A percentile compares a stretch with the other conserved stretches of the same genome.
These are phyloP conservation scores for Callosobruchus maculatus DNA, from an alignment of 2,888 invertebrate genomes.

Conservation along the genomic window DNA sequence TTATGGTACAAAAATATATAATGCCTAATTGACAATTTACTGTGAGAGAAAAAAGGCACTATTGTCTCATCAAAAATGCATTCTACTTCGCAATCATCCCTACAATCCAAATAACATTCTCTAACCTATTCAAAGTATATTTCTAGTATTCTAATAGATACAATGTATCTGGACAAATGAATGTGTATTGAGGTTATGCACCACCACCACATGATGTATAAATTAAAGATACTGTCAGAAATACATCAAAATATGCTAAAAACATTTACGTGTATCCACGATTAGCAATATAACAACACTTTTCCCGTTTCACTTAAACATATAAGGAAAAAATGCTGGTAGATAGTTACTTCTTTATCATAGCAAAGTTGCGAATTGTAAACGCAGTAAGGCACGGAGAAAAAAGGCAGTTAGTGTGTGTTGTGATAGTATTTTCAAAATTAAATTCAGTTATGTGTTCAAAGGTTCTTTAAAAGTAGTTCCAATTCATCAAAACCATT, in stretches of 20 bases:
- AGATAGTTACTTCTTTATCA: background rate
- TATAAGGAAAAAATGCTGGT: background rate
- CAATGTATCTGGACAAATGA: background rate
- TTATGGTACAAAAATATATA: no score
- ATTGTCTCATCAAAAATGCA: background rate
- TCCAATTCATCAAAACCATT: no score
- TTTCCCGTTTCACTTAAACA: background rate
- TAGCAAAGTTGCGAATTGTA: background rate
- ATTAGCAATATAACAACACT: background rate
- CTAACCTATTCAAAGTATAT: background rate
- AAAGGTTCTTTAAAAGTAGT: no score
- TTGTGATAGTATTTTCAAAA: no score
- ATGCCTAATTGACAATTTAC: no score
- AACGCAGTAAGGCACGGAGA: no score
- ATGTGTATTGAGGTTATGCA: background rate
- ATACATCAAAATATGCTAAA: background rate
- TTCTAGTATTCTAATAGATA: background rate
- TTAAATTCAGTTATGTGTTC: no score
- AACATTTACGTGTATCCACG: background rate
- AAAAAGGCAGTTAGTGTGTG: no score
- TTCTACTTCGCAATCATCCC: background rate
- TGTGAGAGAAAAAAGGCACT: background rate
- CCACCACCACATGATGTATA: background rate
- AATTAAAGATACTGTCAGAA: background rate
- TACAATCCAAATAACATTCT: background rate